Evolutionary conservation across 2,113 vertebrate genomes (phyloP), one percentile per base, ranked within the genome.

Genomic region (Brachirus orientalis): DNA sequence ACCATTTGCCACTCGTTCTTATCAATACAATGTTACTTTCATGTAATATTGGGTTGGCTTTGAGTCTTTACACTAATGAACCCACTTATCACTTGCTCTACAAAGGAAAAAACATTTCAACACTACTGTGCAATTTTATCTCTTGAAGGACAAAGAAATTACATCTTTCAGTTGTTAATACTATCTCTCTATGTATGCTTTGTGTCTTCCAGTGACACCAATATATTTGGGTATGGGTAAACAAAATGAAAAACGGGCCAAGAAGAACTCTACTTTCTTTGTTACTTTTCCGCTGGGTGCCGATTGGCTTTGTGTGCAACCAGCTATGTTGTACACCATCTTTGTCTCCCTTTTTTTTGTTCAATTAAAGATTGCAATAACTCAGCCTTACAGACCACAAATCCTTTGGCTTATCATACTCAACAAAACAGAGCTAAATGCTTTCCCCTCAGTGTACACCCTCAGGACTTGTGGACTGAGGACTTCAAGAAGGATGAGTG

Each of bases 291-390:
- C 63, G 46, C 56, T 0, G 0, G 45, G 37, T 50, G 53, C 62
- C 68, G 73, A 59, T 20, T 61, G 62, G 48, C 60, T 20, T 54
- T 52, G 18, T 44, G 47, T 69, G 36, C 18, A 14, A 52, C 11
- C 18, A 3, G 44, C 38, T 43, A 17, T 2, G 6, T 48, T 61
- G 54, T 54, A 38, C 36, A 37, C 22, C 51, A 55, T 40, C 48
- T 61, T 47, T 72, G 66, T 72, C 80, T 69, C 8, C n/a, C n/a
- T 19, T 45, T 56, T 59, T 61, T 61, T 53, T 72, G 41, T 67
- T 57, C 60, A 78, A n/a, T 84, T 71, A 79, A 63, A 62, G 18
- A 59, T 54, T 59, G 28, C 57, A 53, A 53, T 44, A 52, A 62
- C 16, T 12, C 8, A 52, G 20, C 51, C 59, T 22, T 73, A 43